Conservation (phyloP, 92 coral and sea anemone genomes). For the Palythoa heliodiscus region DNA sequence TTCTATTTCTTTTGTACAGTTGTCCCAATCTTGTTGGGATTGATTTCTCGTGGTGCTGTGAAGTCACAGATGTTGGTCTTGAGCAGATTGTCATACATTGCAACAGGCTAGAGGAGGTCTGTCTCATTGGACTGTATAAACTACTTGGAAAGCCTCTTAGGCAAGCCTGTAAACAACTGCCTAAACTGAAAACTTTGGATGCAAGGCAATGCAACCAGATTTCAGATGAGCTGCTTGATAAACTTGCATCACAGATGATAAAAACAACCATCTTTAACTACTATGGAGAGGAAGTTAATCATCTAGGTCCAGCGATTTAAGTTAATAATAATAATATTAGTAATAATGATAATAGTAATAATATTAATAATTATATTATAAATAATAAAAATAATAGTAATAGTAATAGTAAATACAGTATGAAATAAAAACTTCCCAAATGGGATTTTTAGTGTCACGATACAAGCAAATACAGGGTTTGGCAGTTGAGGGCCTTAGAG, state of each 20-base stretch:
- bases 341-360: no score
- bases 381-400: no score
- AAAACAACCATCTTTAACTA: constrained; percentile 71
- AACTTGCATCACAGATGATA: constrained; percentile 64
- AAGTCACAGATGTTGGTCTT: constrained; percentile 86
- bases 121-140: constrained; percentile 72
- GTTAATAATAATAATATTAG: no score
- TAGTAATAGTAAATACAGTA: no score
- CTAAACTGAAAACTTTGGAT: constrained; percentile 71
- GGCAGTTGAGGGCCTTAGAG: no score
- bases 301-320: background rate
- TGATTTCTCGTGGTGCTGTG: constrained; percentile 97
- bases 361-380: no score
- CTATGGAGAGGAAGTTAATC: constrained; percentile 71
- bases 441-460: no score
- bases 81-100: constrained; percentile 65
- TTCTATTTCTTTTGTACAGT: constrained; percentile 32
- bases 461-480: no score
- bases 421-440: no score
- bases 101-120: constrained; percentile 59
- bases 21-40: constrained; percentile 74
- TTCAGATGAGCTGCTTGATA: constrained; percentile 77
- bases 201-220: constrained; percentile 87
- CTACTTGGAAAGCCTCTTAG: constrained; percentile 76
- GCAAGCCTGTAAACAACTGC: constrained; percentile 62